These are phyloP conservation scores for Calliphora vomitoria DNA, from an alignment of 2,888 invertebrate species.

Conservation along the genomic window DNA sequence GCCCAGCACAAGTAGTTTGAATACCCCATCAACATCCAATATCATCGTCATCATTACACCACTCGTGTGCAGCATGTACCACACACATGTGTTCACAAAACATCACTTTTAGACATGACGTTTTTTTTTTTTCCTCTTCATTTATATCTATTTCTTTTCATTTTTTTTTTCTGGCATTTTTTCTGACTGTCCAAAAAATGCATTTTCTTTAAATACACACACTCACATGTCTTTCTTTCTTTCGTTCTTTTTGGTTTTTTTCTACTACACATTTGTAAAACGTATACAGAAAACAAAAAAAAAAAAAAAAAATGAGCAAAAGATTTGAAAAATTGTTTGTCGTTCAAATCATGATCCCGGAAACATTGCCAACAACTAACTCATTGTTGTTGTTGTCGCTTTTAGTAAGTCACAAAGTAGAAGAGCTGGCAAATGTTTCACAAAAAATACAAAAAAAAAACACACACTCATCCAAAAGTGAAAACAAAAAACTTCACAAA, in stretches of 20 bases:
- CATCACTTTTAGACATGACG: slow-evolving; percentile 67
- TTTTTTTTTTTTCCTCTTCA: slow-evolving; percentile 11
- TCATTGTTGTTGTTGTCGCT: slow-evolving; percentile 16
- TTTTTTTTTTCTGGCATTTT: background rate
- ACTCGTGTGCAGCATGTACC: background rate
- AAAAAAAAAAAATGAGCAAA: slow-evolving; percentile 6
- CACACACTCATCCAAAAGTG: background rate
- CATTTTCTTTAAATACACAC: slow-evolving; percentile 30
- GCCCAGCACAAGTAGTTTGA: background rate
- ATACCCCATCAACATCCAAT: background rate
- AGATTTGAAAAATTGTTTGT: slow-evolving; percentile 58
- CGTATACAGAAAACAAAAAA: background rate
- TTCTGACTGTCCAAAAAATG: slow-evolving; percentile 48
- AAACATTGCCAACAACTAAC: slow-evolving; percentile 44
- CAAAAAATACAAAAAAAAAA: background rate
- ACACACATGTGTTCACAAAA: slow-evolving; percentile 70
- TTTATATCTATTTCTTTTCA: background rate
- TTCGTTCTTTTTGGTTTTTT: background rate
- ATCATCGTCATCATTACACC: slow-evolving; percentile 27
- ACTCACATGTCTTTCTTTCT: background rate
- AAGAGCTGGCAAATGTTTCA: background rate
- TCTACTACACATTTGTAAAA: background rate
- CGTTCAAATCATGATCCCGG: slow-evolving; percentile 53
- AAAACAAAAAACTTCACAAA: background rate
- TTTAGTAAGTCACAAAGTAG: slow-evolving; percentile 16